phyloP scores from a whole-genome alignment of 2,888 invertebrate species.

The Suillia variegata region DNA sequence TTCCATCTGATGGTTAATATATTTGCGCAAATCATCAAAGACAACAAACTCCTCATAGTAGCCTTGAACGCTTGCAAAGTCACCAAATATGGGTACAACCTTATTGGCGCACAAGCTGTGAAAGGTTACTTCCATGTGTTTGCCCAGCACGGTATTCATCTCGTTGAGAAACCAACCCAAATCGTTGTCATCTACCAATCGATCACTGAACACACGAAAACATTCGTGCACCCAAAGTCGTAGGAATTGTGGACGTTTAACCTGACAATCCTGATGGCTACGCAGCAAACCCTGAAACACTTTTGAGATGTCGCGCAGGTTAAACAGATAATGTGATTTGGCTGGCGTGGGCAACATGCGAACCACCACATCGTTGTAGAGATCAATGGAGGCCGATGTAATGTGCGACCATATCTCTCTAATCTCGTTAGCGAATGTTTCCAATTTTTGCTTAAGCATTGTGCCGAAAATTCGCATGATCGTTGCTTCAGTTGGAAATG shows the following conservation, averaged over 20 bases:
- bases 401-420: slow-evolving; percentile 71
- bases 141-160: slow-evolving; percentile 76
- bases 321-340: slow-evolving; percentile 90
- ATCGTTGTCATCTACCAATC: slow-evolving; percentile 80
- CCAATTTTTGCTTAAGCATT: slow-evolving; percentile 80
- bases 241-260: slow-evolving; percentile 72
- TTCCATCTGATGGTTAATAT: slow-evolving; percentile 62
- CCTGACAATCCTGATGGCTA: slow-evolving; percentile 77
- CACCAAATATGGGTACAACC: slow-evolving; percentile 74
- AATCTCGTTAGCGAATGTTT: slow-evolving; percentile 79
- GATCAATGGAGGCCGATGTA: slow-evolving; percentile 75
- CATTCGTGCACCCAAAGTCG: slow-evolving; percentile 87
- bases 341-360: slow-evolving; percentile 86
- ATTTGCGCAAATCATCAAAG: slow-evolving; percentile 65
- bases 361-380: slow-evolving; percentile 74
- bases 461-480: slow-evolving; percentile 82
- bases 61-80: slow-evolving; percentile 78
- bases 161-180: slow-evolving; percentile 76
- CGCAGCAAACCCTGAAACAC: slow-evolving; percentile 82
- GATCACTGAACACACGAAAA: slow-evolving; percentile 82
- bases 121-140: slow-evolving; percentile 79
- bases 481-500: slow-evolving; percentile 80
- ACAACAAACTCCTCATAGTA: slow-evolving; percentile 81
- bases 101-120: slow-evolving; percentile 77
- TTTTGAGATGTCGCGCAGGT: slow-evolving; percentile 85